phyloP scores from a whole-genome alignment of 2,113 vertebrate species.

The Lasiurus borealis region DNA sequence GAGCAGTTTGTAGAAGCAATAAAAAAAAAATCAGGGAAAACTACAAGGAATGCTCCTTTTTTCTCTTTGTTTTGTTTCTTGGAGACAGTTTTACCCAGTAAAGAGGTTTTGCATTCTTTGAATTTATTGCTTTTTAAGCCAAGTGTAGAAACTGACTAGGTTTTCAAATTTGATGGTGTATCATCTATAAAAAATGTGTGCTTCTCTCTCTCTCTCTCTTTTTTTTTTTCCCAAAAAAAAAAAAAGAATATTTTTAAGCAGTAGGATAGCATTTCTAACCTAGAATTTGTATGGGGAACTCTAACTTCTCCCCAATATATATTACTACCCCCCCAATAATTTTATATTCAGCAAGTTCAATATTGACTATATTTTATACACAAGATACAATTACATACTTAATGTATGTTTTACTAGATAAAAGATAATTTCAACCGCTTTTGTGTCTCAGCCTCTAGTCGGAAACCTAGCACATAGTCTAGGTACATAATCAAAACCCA shows the following conservation, averaged over 20 bases:
- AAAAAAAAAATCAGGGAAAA: not conserved
- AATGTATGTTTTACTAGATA: not conserved
- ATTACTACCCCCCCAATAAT: not conserved
- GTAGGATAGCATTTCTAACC: not conserved
- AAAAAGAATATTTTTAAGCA: not conserved
- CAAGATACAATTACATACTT: not conserved
- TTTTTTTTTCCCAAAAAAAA: not conserved
- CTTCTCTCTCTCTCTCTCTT: not conserved
- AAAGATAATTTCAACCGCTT: not conserved
- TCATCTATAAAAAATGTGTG: not conserved
- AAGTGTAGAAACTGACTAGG: slow-evolving; percentile 54
- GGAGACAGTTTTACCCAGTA: slow-evolving; percentile 15
- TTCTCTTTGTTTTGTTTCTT: slow-evolving; percentile 59
- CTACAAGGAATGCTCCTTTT: not conserved
- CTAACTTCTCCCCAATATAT: not conserved
- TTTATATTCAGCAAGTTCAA: not conserved
- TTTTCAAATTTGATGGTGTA: slow-evolving; percentile 48
- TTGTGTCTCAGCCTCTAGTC: not conserved
- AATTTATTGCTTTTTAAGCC: slow-evolving; percentile 60
- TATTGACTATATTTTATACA: not conserved
- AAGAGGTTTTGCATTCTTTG: slow-evolving; percentile 43
- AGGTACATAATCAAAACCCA: not conserved
- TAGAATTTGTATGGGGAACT: not conserved
- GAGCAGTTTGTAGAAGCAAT: slow-evolving; percentile 64
- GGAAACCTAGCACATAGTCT: not conserved